Evolutionary conservation across 2,797 vertebrate species (phyloP).

Genomic region (Rallus crepitans): DNA sequence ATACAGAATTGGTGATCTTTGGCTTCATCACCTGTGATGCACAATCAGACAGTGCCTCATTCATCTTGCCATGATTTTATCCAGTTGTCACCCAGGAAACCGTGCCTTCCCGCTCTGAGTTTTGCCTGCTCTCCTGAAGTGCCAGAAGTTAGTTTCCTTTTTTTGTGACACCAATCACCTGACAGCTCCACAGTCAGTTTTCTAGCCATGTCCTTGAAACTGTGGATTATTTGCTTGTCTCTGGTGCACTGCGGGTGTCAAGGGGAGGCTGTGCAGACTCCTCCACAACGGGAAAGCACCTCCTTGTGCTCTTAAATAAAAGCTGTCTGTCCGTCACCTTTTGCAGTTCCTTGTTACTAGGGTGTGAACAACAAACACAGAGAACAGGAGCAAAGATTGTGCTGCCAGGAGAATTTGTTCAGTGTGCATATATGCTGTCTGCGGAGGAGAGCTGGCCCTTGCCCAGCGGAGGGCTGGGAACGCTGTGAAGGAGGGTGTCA

Average conservation of each 20-base stretch:
- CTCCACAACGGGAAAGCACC: neutral
- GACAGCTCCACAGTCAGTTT: neutral
- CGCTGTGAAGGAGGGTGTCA: neutral
- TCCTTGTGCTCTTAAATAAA: neutral
- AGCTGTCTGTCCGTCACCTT: neutral
- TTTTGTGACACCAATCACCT: neutral
- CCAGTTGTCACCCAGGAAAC: neutral
- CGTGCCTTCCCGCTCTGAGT: neutral
- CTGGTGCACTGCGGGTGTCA: neutral
- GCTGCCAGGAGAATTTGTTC: neutral
- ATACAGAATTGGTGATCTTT: neutral
- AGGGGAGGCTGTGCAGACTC: neutral
- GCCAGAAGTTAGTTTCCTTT: neutral
- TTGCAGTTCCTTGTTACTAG: neutral
- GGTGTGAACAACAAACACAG: neutral
- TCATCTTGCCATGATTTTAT: neutral
- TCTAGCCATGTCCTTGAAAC: neutral
- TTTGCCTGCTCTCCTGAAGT: neutral
- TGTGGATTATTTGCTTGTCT: neutral
- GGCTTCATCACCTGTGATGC: neutral
- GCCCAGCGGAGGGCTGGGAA: neutral
- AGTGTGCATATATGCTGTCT: neutral
- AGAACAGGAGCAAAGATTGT: neutral
- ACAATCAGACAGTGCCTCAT: neutral
- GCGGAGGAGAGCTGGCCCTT: neutral